Conservation (phyloP, 1,140 invertebrate genomes). For the Drosophila setifemur region DNA sequence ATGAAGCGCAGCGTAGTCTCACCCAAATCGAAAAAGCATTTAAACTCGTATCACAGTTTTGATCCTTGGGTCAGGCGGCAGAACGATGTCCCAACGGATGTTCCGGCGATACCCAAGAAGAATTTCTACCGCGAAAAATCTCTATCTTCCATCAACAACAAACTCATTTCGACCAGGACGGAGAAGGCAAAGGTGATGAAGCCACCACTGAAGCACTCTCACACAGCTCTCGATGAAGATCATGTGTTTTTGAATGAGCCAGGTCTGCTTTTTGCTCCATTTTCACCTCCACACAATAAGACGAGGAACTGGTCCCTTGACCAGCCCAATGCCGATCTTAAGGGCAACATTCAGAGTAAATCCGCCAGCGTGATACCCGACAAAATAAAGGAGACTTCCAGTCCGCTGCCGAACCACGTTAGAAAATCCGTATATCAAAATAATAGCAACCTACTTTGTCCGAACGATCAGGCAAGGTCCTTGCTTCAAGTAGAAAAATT, state of each 20-base stretch:
- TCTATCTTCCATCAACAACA: constrained; percentile 22
- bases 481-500: constrained; percentile 28
- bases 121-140: constrained; percentile 34
- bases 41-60: constrained; percentile 11
- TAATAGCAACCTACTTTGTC: constrained; percentile 23
- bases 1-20: constrained; percentile 1
- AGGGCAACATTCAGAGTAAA: constrained; percentile 29
- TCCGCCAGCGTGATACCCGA: constrained; percentile 67
- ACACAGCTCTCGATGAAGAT: constrained; percentile 21
- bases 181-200: constrained; percentile 28
- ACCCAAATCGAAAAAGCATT: constrained; percentile 15
- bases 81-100: constrained; percentile 8
- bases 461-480: constrained; percentile 11
- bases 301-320: constrained; percentile 34
- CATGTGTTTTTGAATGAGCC: constrained; percentile 28
- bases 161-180: constrained; percentile 23
- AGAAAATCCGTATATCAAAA: constrained; percentile 30
- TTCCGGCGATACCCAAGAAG: constrained; percentile 17
- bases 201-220: constrained; percentile 34
- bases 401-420: constrained; percentile 42
- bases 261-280: constrained; percentile 54
- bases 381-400: constrained; percentile 43
- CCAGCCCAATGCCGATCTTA: constrained; percentile 5
- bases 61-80: constrained; percentile 68
- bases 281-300: constrained; percentile 55